A percentile compares a stretch with the other conserved stretches of the same genome.
Evolutionary conservation across 92 coral and sea anemone genomes (phyloP).

Genomic region (Umimayanthus chanpuru): DNA sequence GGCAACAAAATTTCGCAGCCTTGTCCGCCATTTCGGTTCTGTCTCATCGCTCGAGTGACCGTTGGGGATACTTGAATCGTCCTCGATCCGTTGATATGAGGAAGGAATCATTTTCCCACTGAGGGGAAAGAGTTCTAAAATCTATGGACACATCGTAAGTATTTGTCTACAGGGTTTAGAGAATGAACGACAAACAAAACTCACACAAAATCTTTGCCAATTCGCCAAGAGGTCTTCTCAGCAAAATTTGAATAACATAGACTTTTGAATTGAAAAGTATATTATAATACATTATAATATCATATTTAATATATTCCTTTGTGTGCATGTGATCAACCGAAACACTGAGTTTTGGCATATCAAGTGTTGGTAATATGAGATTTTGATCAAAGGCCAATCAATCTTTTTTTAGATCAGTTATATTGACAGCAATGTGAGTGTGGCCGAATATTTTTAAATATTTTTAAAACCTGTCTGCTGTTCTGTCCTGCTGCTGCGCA

Average conservation of each 20-base stretch:
- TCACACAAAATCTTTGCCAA: background rate
- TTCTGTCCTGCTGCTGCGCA: background rate
- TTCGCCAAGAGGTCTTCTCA: background rate
- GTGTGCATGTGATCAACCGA: conserved; percentile 38
- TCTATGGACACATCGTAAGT: background rate
- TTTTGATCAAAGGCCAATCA: background rate
- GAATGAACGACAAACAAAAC: background rate
- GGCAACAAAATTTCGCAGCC: conserved; percentile 41
- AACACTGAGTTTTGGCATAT: background rate
- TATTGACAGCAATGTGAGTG: too few relatives aligned
- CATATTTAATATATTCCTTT: conserved; percentile 27
- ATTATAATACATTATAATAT: conserved; percentile 10
- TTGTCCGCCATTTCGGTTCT: conserved; percentile 54
- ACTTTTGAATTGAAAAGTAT: conserved; percentile 21
- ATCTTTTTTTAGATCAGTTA: background rate
- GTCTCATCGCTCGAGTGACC: conserved; percentile 33
- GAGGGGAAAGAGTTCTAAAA: background rate
- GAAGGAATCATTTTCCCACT: conserved; percentile 69
- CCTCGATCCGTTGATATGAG: conserved; percentile 73
- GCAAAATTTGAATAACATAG: conserved; percentile 26
- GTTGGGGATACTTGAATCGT: conserved; percentile 63
- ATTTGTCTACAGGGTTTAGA: background rate
- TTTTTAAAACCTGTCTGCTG: background rate
- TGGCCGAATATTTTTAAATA: too few relatives aligned
- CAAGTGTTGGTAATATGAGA: background rate